A percentile compares a stretch with the other conserved stretches of the same genome.
phyloP scores from a whole-genome alignment of 2,888 invertebrate species.

The Thymelicus sylvestris region DNA sequence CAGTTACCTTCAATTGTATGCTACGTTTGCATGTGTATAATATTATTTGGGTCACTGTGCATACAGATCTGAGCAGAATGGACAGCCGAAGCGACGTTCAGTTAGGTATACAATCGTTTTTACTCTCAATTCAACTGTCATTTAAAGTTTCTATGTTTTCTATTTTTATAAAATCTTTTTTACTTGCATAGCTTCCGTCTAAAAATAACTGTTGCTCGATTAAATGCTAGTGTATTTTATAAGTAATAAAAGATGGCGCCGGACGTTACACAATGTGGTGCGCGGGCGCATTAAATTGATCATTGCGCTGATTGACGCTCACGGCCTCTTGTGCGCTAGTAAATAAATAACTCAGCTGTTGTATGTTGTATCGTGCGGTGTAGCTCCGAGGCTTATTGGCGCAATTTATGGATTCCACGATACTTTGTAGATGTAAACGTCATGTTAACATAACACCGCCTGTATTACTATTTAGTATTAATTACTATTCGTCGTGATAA shows the following conservation, averaged over 20 bases:
- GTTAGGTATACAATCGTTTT: not conserved
- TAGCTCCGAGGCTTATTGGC: constrained; percentile 17
- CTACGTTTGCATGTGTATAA: not conserved
- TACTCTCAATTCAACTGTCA: not conserved
- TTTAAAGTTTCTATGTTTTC: not conserved
- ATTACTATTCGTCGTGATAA: too few relatives aligned
- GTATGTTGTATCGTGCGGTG: constrained; percentile 24
- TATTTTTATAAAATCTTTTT: not conserved
- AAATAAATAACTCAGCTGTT: constrained; percentile 37
- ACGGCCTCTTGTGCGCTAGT: constrained; percentile 60
- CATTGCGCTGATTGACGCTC: constrained; percentile 66
- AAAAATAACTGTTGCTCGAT: constrained; percentile 9
- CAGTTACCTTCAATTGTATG: not conserved
- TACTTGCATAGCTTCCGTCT: not conserved
- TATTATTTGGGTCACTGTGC: not conserved
- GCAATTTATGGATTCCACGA: not conserved
- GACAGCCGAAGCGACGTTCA: too few relatives aligned
- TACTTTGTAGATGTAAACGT: not conserved
- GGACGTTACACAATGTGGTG: constrained; percentile 54
- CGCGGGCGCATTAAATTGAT: constrained; percentile 64
- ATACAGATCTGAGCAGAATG: not conserved
- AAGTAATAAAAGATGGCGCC: constrained; percentile 56
- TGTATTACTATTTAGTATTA: too few relatives aligned
- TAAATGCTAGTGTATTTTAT: constrained; percentile 10
- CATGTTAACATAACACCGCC: not conserved